A percentile compares a stretch with the other conserved stretches of the same genome.
phyloP scores from a whole-genome alignment of 2,797 vertebrate genomes.

The Chaenodraco wilsoni region DNA sequence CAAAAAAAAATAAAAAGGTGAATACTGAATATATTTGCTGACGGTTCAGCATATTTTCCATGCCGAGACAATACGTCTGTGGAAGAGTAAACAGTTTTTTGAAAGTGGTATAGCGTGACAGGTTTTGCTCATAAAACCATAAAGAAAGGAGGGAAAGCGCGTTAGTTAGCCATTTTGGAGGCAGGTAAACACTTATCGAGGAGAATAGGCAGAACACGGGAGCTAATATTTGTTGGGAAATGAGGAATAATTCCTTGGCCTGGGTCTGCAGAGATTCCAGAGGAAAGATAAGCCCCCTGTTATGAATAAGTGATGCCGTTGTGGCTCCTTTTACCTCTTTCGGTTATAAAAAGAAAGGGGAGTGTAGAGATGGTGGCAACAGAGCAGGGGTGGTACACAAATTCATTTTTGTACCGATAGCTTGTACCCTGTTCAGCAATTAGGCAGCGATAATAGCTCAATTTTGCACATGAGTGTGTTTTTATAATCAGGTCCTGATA shows the following conservation, averaged over 20 bases:
- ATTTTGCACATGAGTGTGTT: conserved; percentile 87
- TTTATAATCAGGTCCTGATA: conserved; percentile 84
- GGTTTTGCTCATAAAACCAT: conserved; percentile 67
- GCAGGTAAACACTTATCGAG: conserved; percentile 75
- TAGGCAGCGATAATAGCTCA: conserved; percentile 84
- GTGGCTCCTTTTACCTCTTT: conserved; percentile 73
- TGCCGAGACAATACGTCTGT: conserved; percentile 60
- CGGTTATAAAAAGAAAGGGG: conserved; percentile 73
- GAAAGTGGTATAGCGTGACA: conserved; percentile 68
- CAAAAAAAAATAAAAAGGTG: conserved; percentile 56
- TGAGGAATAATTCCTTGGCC: conserved; percentile 76
- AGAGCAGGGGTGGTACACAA: conserved; percentile 68
- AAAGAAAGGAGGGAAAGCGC: conserved; percentile 51
- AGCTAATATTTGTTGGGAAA: conserved; percentile 80
- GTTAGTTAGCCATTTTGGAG: conserved; percentile 74
- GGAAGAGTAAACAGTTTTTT: conserved; percentile 73
- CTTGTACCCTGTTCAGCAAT: conserved; percentile 79
- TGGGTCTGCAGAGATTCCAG: conserved; percentile 71
- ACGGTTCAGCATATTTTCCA: conserved; percentile 68
- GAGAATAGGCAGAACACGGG: conserved; percentile 67
- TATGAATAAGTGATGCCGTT: conserved; percentile 76
- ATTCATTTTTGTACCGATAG: conserved; percentile 70
- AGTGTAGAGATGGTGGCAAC: conserved; percentile 66
- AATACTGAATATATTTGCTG: conserved; percentile 72
- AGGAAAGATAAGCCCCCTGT: conserved; percentile 68